Evolutionary conservation across 2,888 invertebrate species (phyloP), one percentile per base, ranked within the genome.

Genomic region (Loripinus fragilis): DNA sequence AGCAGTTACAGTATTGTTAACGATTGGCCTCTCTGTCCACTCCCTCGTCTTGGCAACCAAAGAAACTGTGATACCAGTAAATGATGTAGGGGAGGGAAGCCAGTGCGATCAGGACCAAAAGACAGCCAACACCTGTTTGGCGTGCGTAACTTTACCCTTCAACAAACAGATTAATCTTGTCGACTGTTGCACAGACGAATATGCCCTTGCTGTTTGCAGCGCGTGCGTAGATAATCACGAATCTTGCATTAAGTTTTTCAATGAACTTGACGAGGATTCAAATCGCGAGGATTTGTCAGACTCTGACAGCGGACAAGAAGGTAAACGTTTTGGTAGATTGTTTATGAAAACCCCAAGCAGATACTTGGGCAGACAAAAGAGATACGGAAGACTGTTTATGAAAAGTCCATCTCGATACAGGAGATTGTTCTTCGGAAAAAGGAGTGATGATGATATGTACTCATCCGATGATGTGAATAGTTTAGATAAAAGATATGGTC

Each of bases 21-120:
- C 23, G 7, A n/a, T 17, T 35, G 7, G 30, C 20, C 1, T 41
- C 23, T n/a, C 65, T 10, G n/a, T n/a, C 33, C 20, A 30, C n/a
- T 67, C 23, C 20, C 10, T 45, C 42, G 45, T 41, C 7, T 17
- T 8, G 23, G 67, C 41, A 25, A 41, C n/a, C n/a, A 67, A 67
- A 67, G 67, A 67, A 41, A 41, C 25, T 2, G 42, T 20, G 20
- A 41, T 67, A 15, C 67, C 67, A 15, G 67, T 41, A 7, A 41
- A 42, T 20, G 67, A 67, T 28, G 25, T 7, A 41, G 67, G 67
- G 15, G 42, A 67, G 33, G 67, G 67, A 41, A 67, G 67, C 42
- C 67, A 45, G 67, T 67, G 67, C 23, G 67, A 67, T 45, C 41
- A 45, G 42, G 67, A 67, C 28, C 67, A 67, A 23, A 67, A 45